phyloP scores from a whole-genome alignment of 2,888 invertebrate genomes.

The Dynastes grantii region DNA sequence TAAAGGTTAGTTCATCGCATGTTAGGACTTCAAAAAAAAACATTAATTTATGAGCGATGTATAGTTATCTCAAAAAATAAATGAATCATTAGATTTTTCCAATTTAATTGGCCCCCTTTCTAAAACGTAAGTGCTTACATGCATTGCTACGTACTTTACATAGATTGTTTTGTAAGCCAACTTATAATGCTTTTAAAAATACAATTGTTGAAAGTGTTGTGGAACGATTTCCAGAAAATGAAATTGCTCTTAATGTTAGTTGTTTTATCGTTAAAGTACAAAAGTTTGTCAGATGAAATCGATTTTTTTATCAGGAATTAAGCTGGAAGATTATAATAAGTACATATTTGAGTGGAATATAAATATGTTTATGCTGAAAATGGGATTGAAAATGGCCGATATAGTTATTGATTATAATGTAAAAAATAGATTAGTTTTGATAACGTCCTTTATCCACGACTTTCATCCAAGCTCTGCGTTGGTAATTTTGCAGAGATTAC shows the following conservation, averaged over 20 bases:
- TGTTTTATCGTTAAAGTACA: conserved; percentile 20
- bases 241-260: conserved; percentile 1
- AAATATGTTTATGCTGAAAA: conserved; percentile 11
- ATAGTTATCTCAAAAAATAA: no score
- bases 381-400: conserved; percentile 18
- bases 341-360: conserved; percentile 29
- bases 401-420: conserved; percentile 31
- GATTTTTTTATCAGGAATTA: conserved; percentile 40
- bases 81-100: background rate
- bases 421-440: conserved; percentile 30
- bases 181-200: background rate
- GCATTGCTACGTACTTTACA: background rate
- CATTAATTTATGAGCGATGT: background rate
- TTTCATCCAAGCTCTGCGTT: background rate
- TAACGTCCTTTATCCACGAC: background rate
- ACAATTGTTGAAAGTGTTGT: background rate
- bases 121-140: background rate
- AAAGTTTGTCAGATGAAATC: conserved; percentile 21
- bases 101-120: background rate
- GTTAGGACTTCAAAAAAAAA: background rate
- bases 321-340: conserved; percentile 19
- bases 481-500: background rate
- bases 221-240: background rate
- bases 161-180: background rate
- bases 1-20: conserved; percentile 17